phyloP scores from a whole-genome alignment of 2,888 invertebrate species.

The Conops quadrifasciatus region DNA sequence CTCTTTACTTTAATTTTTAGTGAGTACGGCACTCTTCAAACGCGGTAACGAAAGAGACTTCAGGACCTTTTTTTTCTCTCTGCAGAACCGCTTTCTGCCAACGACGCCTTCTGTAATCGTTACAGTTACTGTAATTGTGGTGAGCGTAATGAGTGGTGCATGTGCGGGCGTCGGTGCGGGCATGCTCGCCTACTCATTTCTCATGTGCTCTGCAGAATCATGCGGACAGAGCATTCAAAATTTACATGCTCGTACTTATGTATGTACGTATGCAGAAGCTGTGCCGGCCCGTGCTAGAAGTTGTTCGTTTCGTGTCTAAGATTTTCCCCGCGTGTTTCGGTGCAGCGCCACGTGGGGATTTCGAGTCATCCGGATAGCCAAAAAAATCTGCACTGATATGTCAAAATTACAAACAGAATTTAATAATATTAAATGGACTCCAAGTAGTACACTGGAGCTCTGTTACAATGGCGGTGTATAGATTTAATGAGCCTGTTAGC shows the following conservation, averaged over 20 bases:
- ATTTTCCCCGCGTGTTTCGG: neutral
- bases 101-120: too few species aligned
- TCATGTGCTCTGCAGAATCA: neutral
- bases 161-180: neutral
- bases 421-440: too few species aligned
- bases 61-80: neutral
- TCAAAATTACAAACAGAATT: neutral
- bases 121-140: neutral
- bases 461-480: too few species aligned
- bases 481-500: too few species aligned
- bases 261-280: neutral
- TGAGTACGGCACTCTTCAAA: too few species aligned
- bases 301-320: neutral
- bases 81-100: neutral
- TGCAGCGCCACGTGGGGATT: neutral
- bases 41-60: too few species aligned
- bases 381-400: neutral
- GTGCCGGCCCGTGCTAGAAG: constrained; percentile 11
- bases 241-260: too few species aligned
- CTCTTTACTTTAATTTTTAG: too few species aligned
- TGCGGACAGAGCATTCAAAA: constrained; percentile 6
- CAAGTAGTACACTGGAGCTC: too few species aligned
- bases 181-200: neutral
- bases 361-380: neutral
- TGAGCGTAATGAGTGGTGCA: constrained; percentile 7